phyloP scores from a whole-genome alignment of 2,113 vertebrate species.

The Dolichallabes microphthalmus region DNA sequence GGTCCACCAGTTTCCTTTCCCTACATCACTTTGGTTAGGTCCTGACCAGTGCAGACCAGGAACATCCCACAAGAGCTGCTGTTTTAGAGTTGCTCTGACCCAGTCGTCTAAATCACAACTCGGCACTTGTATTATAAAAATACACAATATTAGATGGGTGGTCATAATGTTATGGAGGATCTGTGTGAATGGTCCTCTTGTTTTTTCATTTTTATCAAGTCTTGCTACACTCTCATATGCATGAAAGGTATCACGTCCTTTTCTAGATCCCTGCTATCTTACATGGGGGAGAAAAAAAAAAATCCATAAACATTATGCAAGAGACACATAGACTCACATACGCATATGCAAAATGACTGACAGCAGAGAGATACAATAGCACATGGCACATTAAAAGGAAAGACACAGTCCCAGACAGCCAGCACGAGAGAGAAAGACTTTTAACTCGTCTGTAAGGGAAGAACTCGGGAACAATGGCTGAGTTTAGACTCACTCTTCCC shows the following conservation, averaged over 20 bases:
- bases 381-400: not conserved
- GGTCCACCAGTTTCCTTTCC: too few species aligned
- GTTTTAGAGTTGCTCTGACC: too few species aligned
- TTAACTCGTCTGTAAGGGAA: not conserved
- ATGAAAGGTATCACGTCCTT: not conserved
- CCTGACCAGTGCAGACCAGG: too few species aligned
- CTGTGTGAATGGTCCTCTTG: not conserved
- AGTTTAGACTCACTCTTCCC: not conserved
- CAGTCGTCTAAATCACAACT: too few species aligned
- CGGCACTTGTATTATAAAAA: too few species aligned
- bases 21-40: too few species aligned
- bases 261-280: not conserved
- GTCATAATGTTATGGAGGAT: too few species aligned
- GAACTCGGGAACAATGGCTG: not conserved
- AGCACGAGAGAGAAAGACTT: not conserved
- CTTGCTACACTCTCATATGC: not conserved
- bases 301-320: not conserved
- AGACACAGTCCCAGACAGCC: not conserved
- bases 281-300: not conserved
- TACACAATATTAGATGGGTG: too few species aligned
- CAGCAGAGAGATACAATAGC: not conserved
- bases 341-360: not conserved
- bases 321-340: conserved; percentile 27
- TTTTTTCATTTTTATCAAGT: not conserved
- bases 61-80: too few species aligned